These are phyloP conservation scores for Drepana falcataria DNA, from an alignment of 2,888 invertebrate species.

Conservation along the genomic window DNA sequence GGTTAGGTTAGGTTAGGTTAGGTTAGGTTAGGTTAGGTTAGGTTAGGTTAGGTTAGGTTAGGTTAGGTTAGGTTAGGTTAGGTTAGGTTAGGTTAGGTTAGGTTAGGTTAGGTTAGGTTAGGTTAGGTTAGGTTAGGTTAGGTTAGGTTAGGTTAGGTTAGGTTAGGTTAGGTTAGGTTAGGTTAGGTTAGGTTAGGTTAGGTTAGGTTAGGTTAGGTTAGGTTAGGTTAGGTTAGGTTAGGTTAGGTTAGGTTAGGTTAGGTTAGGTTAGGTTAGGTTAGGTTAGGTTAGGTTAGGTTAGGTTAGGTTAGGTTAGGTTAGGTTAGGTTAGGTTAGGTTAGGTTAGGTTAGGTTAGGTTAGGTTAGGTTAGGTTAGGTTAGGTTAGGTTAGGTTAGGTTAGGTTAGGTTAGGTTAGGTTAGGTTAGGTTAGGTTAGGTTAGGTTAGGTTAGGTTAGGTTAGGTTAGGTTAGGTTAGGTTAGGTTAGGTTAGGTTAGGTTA, in stretches of 20 bases:
- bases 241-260: constrained; percentile 10
- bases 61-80: constrained; percentile 8
- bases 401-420: constrained; percentile 12
- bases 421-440: constrained; percentile 12
- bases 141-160: constrained; percentile 7
- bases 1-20: constrained; percentile 8
- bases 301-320: constrained; percentile 7
- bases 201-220: constrained; percentile 10
- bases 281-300: constrained; percentile 5
- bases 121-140: constrained; percentile 8
- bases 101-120: constrained; percentile 8
- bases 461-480: constrained; percentile 14
- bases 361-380: constrained; percentile 12
- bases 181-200: constrained; percentile 11
- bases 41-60: constrained; percentile 8
- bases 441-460: constrained; percentile 14
- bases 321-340: constrained; percentile 12
- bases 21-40: constrained; percentile 7
- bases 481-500: constrained; percentile 14
- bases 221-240: constrained; percentile 12
- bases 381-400: constrained; percentile 12
- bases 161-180: constrained; percentile 8
- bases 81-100: constrained; percentile 8
- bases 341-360: constrained; percentile 12
- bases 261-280: constrained; percentile 11